A percentile compares a stretch with the other conserved stretches of the same genome.
Evolutionary conservation across 2,113 vertebrate genomes (phyloP).

Genomic region (Peucedramus taeniatus): DNA sequence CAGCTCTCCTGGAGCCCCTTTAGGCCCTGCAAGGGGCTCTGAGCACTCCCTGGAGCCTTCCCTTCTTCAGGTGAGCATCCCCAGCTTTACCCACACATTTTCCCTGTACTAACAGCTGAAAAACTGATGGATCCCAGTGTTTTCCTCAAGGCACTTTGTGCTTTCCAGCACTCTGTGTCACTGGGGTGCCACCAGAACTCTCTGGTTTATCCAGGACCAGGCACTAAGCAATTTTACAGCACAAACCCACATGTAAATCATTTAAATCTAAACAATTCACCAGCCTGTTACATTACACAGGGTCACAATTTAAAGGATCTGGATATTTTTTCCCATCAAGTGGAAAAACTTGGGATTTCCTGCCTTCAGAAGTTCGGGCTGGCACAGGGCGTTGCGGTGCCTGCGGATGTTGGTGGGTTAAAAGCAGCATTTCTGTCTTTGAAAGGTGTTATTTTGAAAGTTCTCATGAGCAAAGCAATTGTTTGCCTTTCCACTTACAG

Average conservation of each 20-base stretch:
- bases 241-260: not conserved
- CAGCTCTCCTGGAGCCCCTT: not conserved
- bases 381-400: fast-evolving
- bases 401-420: not conserved
- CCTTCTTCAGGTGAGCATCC: fast-evolving
- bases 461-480: constrained; percentile 56
- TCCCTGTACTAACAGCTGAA: not conserved
- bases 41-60: not conserved
- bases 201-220: not conserved
- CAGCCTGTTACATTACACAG: not conserved
- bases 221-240: not conserved
- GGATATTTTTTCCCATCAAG: not conserved
- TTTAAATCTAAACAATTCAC: not conserved
- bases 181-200: not conserved
- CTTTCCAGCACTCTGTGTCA: not conserved
- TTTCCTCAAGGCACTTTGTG: not conserved
- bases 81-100: not conserved
- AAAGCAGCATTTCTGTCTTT: constrained; percentile 12
- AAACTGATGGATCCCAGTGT: not conserved
- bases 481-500: constrained; percentile 65
- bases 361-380: not conserved
- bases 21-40: fast-evolving
- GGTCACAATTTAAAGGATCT: not conserved
- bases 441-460: constrained; percentile 54
- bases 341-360: not conserved